Evolutionary conservation across 2,888 invertebrate genomes (phyloP), one percentile per base, ranked within the genome.

Genomic region (Anodontia alba): DNA sequence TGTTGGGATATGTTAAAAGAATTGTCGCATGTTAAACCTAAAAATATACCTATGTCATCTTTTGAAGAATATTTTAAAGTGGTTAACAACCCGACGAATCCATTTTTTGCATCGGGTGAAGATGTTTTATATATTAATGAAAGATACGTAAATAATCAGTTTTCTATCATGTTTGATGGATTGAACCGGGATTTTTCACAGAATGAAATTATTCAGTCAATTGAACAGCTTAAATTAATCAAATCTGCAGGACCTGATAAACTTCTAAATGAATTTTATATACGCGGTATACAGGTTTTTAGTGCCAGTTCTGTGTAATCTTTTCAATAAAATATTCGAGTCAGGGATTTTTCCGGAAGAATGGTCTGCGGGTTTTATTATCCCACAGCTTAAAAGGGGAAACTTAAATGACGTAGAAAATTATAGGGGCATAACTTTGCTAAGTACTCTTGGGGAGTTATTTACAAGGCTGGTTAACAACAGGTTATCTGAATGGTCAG

Each of bases 31-130:
- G 36, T 62, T 17, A 20, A 67, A 23, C 36, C 67, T 15, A 23
- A 33, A 10, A 67, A 67, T 67, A 67, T 67, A n/a, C 23, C 67
- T 10, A n/a, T 67, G 17, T 36, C 36, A 36, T n/a, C 20, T 7
- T 67, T 67, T 67, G 67, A 36, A 20, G 23, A 36, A 36, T 67
- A 67, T 67, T 67, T 36, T 67, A 67, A 67, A 67, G 33, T 23
- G 8, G 67, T 67, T 29, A 67, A 67, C 29, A 36, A 67, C 5
- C 3, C 38, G n/a, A 2, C n/a, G 7, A 36, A 67, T 23, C 67
- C 67, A 33, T 67, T 38, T 42, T 31, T n/a, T 15, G 5, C 23
- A 12, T 36, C 67, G 29, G 67, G 33, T 36, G 67, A 67, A 67
- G 67, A 67, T 42, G 36, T 67, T 2, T 8, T 67, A n/a, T 36